Evolutionary conservation across 1,140 invertebrate species (phyloP).

Genomic region (Alviniconcha marisindica): DNA sequence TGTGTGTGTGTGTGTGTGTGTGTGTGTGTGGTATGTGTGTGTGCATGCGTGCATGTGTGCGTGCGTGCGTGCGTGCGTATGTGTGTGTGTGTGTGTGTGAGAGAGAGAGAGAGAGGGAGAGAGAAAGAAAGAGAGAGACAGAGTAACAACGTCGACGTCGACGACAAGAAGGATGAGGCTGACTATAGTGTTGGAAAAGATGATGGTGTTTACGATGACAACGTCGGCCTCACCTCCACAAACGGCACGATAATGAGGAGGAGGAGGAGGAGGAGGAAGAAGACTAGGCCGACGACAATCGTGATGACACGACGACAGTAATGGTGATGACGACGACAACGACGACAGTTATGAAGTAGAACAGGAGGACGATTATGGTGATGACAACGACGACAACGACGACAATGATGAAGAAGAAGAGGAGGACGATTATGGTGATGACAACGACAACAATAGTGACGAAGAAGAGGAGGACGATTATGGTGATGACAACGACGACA

Average conservation of each 20-base stretch:
- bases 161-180: slow-evolving; percentile 5
- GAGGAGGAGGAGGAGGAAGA: background rate
- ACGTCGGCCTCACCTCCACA: background rate
- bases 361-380: background rate
- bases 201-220: slow-evolving; percentile 23
- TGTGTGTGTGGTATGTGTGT: no score
- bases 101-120: no score
- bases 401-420: background rate
- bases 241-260: background rate
- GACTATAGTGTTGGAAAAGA: slow-evolving; percentile 24
- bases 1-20: no score
- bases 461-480: background rate
- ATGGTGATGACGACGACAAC: background rate
- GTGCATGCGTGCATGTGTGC: no score
- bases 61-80: no score
- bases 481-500: no score
- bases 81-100: no score
- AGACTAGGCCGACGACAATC: background rate
- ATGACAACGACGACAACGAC: no score
- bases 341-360: background rate
- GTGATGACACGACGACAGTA: slow-evolving; percentile 15
- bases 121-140: no score
- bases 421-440: background rate
- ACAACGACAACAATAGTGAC: no score
- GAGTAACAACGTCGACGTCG: no score